These are phyloP conservation scores for Chionomys nivalis DNA, from an alignment of 2,113 vertebrate species.

Conservation along the genomic window DNA sequence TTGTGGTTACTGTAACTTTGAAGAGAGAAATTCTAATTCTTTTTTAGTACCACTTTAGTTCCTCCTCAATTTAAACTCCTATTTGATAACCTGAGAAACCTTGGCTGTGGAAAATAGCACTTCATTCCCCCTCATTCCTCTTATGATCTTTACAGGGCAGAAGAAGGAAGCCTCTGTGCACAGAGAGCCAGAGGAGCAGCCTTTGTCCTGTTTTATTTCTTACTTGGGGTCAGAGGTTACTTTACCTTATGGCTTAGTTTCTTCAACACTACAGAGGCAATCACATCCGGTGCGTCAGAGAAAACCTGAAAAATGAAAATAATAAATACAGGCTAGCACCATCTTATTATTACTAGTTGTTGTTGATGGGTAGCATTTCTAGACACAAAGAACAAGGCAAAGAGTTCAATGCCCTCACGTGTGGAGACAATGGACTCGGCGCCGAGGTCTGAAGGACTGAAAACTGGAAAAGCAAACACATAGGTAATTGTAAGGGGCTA, in stretches of 20 bases:
- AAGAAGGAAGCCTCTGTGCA: background rate
- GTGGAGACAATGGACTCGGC: conserved; percentile 22
- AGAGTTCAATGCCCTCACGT: background rate
- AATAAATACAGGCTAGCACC: background rate
- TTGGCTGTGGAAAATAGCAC: background rate
- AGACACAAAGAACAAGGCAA: conserved; percentile 48
- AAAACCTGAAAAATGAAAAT: background rate
- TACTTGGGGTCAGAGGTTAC: background rate
- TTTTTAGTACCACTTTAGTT: conserved; percentile 44
- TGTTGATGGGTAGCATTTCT: conserved; percentile 13
- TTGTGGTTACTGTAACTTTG: conserved; percentile 43
- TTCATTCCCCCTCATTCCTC: background rate
- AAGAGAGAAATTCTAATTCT: conserved; percentile 54
- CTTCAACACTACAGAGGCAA: background rate
- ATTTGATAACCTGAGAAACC: conserved; percentile 60
- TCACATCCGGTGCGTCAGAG: background rate
- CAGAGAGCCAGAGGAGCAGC: background rate
- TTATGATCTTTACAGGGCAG: background rate
- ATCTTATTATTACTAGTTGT: background rate
- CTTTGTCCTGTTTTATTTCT: background rate
- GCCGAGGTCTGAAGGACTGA: conserved; percentile 51
- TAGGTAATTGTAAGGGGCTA: background rate
- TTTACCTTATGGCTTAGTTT: conserved; percentile 11
- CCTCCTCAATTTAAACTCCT: conserved; percentile 43
- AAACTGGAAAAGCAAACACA: conserved; percentile 45